phyloP scores from a whole-genome alignment of 2,113 vertebrate species.

The Pterocles burchelli region DNA sequence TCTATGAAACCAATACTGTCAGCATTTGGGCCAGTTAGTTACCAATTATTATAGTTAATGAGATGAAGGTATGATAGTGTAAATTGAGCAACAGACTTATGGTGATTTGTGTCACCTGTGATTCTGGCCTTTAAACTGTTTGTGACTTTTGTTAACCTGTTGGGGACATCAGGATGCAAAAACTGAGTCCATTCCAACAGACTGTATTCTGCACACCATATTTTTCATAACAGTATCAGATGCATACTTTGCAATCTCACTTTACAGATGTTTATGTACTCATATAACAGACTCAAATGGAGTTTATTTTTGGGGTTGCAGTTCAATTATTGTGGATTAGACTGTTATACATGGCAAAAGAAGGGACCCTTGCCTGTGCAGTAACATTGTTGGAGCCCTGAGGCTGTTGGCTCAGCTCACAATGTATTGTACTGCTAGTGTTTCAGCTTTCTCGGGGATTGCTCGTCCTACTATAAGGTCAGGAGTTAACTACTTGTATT shows the following conservation, averaged over 20 bases:
- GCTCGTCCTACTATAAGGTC: conserved; percentile 78
- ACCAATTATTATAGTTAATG: background rate
- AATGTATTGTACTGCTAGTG: conserved; percentile 74
- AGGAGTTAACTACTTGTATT: conserved; percentile 85
- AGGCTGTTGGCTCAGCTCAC: conserved; percentile 72
- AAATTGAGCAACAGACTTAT: background rate
- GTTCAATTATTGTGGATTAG: conserved; percentile 66
- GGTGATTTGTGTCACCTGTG: background rate
- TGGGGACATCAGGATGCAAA: background rate
- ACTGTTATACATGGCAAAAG: conserved; percentile 42
- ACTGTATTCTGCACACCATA: background rate
- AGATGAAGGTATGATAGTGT: background rate
- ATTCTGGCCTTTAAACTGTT: background rate
- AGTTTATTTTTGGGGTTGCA: conserved; percentile 58
- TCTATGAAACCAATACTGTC: background rate
- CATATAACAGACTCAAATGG: conserved; percentile 44
- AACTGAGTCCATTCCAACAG: background rate
- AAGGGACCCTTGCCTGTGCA: conserved; percentile 50
- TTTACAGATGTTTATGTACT: conserved; percentile 60
- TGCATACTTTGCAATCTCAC: background rate
- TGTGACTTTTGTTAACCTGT: background rate
- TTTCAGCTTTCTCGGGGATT: conserved; percentile 75
- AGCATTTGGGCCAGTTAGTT: background rate
- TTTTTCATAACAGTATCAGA: background rate
- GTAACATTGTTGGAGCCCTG: conserved; percentile 58